Percentiles rank a stretch among this genome's conserved stretches.
Evolutionary conservation across 2,797 vertebrate species (phyloP).

Genomic region (Darevskia mixta): DNA sequence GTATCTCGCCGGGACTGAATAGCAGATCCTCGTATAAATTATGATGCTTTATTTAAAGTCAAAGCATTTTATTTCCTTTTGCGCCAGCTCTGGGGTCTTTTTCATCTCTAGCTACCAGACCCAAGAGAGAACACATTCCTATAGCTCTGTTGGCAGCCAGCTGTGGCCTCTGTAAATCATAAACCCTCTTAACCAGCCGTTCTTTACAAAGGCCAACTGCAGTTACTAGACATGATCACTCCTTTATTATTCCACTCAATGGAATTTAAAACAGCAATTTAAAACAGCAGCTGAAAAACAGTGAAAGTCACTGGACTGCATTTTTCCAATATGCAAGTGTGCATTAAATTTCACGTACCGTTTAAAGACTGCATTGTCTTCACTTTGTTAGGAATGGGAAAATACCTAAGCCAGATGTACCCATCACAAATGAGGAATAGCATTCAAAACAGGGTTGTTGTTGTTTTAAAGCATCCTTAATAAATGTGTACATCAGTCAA

Average conservation of each 20-base stretch:
- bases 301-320: constrained; percentile 42
- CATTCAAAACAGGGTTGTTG: not conserved
- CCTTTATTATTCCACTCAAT: constrained; percentile 74
- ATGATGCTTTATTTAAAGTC: constrained; percentile 83
- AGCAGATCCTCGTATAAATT: constrained; percentile 78
- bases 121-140: constrained; percentile 81
- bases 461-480: constrained; percentile 18
- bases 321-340: constrained; percentile 35
- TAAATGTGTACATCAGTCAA: constrained; percentile 1
- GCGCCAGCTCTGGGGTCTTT: constrained; percentile 81
- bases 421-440: not conserved
- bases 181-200: constrained; percentile 78
- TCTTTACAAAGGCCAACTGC: constrained; percentile 78
- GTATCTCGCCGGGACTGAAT: constrained; percentile 67
- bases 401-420: constrained; percentile 36
- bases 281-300: constrained; percentile 66
- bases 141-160: constrained; percentile 81
- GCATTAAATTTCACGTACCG: constrained; percentile 52
- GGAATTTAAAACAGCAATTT: constrained; percentile 79
- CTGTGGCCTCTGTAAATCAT: constrained; percentile 82
- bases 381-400: constrained; percentile 29
- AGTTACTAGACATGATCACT: constrained; percentile 77
- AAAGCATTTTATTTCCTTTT: constrained; percentile 82
- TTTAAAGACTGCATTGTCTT: constrained; percentile 55
- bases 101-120: constrained; percentile 81